phyloP scores from a whole-genome alignment of 92 coral and sea anemone genomes.

The Parazoanthus atlanticus region DNA sequence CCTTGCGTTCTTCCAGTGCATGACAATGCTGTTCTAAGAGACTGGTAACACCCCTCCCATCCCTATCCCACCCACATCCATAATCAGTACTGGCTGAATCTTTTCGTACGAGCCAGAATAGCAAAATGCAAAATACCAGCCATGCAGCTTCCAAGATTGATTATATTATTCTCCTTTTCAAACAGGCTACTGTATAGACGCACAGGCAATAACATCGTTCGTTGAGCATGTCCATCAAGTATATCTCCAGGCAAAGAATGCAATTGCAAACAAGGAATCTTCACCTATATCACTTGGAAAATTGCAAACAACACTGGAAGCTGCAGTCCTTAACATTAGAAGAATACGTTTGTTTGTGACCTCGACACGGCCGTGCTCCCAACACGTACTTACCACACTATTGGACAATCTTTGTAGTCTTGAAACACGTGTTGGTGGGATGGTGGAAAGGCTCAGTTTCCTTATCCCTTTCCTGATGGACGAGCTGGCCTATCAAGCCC shows the following conservation, averaged over 20 bases:
- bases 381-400: slow-evolving; percentile 1
- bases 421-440: slow-evolving; percentile 20
- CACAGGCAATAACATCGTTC: slow-evolving; percentile 6
- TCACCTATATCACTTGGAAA: slow-evolving; percentile 4
- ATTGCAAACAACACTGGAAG: slow-evolving; percentile 10
- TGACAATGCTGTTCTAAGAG: no score
- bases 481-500: slow-evolving; percentile 26
- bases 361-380: slow-evolving; percentile 6
- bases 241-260: slow-evolving; percentile 21
- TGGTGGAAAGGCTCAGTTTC: slow-evolving; percentile 16
- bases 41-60: no score
- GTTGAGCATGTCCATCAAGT: slow-evolving; percentile 16
- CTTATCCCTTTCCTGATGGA: slow-evolving; percentile 13
- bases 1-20: no score
- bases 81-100: no score
- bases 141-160: no score
- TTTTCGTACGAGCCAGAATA: no score
- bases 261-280: slow-evolving; percentile 11
- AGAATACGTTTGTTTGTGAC: slow-evolving; percentile 21
- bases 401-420: slow-evolving; percentile 22
- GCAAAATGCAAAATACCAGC: no score
- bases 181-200: not conserved
- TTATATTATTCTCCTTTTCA: no score
- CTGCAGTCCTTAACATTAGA: slow-evolving; percentile 23
- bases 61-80: no score